Base-by-base conservation (phyloP, 2,888 invertebrate species). In the Melanostoma scalare region DNA sequence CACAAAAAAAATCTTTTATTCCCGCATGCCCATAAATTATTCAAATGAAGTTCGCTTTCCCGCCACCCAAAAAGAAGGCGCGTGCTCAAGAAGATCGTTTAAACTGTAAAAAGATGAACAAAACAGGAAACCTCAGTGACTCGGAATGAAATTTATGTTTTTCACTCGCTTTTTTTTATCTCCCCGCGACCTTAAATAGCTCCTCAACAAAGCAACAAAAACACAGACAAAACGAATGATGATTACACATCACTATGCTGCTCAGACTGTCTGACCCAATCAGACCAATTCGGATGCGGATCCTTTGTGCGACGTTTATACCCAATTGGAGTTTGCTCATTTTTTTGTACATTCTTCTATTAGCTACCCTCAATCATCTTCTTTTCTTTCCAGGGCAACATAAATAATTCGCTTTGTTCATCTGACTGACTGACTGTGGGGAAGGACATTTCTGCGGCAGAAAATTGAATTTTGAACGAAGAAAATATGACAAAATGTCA, bases 21-120 rank as follows among this genome's bases (percentile, higher is more conserved):
- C 79, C 74, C 79, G 84, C 79, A 84, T 84, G 74, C 79, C 84
- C 84, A 84, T 84, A 84, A 84, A 84, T 84, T 84, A 84, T 84
- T 84, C 79, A 84, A 84, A 84, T 84, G 79, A 84, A 84, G 79
- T 84, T 84, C 84, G 48, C 71, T 72, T 52, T 38, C 48, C 53
- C 67, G 50, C 30, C 40, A 10, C 52, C 63, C 31, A 46, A 65
- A 44, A 48, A 55, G 44, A 48, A 40, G 58, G 35, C 65, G 8
- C 30, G 4, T 10, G 30, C 33, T n/a, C 52, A 42, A 48, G 31
- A 10, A 55, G 31, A 82, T 50, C 53, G 20, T 63, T 31, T 31
- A 80, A 55, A 52, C 6, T n/a, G 30, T 44, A 63, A 48, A 33
- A 31, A n/a, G 31, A 60, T 33, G 44, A 79, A 72, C 53, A 81